Percentiles rank a stretch among this genome's conserved stretches.
Evolutionary conservation across 2,888 invertebrate species (phyloP).

Genomic region (Pseudococcus viburni): DNA sequence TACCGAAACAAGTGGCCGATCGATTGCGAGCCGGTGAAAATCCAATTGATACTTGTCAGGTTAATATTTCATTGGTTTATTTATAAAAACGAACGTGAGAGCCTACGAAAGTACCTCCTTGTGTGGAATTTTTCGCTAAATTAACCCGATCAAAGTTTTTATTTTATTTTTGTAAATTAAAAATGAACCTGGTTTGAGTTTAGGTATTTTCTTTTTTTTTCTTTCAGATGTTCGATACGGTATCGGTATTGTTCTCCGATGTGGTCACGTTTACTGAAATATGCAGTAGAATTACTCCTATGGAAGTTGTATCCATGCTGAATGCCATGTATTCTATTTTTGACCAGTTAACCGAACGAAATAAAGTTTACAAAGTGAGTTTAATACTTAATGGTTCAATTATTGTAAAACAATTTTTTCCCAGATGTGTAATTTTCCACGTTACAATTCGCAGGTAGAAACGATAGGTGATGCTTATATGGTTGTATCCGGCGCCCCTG

Average conservation of each 20-base stretch:
- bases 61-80: conserved; percentile 71
- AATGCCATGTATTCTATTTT: conserved; percentile 99
- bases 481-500: conserved; percentile 97
- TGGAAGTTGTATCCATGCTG: conserved; percentile 98
- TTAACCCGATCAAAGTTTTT: conserved; percentile 10
- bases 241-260: conserved; percentile 97
- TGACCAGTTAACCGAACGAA: conserved; percentile 92
- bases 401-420: neutral
- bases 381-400: neutral
- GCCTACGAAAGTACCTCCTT: neutral
- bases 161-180: neutral
- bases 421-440: no score
- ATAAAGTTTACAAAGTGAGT: conserved; percentile 92
- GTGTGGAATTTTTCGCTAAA: neutral
- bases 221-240: conserved; percentile 92
- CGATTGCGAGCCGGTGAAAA: conserved; percentile 93
- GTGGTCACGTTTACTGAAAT: conserved; percentile 98
- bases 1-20: conserved; percentile 97
- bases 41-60: conserved; percentile 97
- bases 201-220: neutral
- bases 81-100: neutral
- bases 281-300: conserved; percentile 94
- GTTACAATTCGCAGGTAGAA: conserved; percentile 81
- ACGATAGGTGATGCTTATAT: conserved; percentile 99
- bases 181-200: neutral